Evolutionary conservation across 2,797 vertebrate species (phyloP).

Genomic region (Micrastur ruficollis): DNA sequence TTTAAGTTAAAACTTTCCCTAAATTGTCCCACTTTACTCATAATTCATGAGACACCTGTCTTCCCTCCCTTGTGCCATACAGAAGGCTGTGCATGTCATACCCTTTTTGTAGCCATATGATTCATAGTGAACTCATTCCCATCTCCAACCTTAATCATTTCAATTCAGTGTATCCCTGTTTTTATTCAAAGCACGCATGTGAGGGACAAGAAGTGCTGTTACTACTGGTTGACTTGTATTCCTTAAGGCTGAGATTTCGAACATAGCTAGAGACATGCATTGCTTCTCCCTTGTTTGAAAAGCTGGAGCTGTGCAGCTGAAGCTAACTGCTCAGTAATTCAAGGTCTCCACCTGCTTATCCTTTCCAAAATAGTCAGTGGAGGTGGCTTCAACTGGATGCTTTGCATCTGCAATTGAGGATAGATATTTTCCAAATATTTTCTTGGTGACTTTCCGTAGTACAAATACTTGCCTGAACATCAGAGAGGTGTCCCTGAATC

Average conservation of each 20-base stretch:
- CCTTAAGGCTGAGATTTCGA: not conserved
- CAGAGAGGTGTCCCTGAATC: not conserved
- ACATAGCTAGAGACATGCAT: rapidly evolving
- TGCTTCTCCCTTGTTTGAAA: not conserved
- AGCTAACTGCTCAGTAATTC: not conserved
- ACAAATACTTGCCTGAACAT: not conserved
- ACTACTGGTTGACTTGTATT: not conserved
- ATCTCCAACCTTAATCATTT: not conserved
- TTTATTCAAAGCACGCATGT: not conserved
- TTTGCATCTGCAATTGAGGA: not conserved
- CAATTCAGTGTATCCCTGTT: not conserved
- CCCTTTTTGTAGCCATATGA: not conserved
- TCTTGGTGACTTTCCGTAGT: not conserved
- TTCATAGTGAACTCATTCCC: not conserved
- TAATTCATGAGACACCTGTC: conserved; percentile 49
- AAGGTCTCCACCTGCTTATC: not conserved
- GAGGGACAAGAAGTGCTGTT: not conserved
- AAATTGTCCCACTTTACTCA: conserved; percentile 57
- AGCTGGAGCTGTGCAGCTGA: not conserved
- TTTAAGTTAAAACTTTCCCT: conserved; percentile 62
- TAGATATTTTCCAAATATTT: not conserved
- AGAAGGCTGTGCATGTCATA: not conserved
- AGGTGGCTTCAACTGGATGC: not conserved
- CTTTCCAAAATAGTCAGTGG: not conserved
- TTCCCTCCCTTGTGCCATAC: not conserved